Percentiles rank a stretch among this genome's conserved stretches.
Evolutionary conservation across 2,113 vertebrate genomes (phyloP).

Genomic region (Bothrops jararaca): DNA sequence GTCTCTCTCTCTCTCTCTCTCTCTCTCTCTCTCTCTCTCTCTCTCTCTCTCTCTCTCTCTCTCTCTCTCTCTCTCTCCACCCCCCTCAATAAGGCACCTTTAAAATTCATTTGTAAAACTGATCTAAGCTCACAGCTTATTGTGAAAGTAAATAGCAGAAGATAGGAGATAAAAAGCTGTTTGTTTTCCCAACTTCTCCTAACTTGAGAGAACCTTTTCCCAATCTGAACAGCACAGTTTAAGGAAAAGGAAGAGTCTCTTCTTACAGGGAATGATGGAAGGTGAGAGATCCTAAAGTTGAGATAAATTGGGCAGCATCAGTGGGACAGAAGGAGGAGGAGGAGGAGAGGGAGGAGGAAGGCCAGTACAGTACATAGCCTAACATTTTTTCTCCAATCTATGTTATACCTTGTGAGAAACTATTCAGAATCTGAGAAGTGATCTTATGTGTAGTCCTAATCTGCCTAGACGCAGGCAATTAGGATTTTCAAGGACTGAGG

Average conservation of each 20-base stretch:
- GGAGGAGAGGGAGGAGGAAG: conserved; percentile 20
- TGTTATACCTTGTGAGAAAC: not conserved
- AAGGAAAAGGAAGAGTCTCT: conserved; percentile 55
- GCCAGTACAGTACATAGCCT: not conserved
- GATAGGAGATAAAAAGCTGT: conserved; percentile 59
- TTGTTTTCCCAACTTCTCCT: conserved; percentile 40
- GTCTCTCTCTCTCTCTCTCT: not conserved
- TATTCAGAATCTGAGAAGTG: not conserved
- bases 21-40: not conserved
- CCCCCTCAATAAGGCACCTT: conserved; percentile 40
- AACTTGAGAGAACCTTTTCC: conserved; percentile 24
- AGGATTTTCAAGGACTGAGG: not conserved
- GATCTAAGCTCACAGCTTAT: conserved; percentile 49
- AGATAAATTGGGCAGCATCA: conserved; percentile 39
- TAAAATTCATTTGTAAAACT: conserved; percentile 36
- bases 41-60: not conserved
- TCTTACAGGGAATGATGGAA: not conserved
- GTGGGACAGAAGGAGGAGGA: conserved; percentile 39
- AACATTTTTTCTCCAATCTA: not conserved
- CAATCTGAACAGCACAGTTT: conserved; percentile 53
- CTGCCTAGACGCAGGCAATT: not conserved
- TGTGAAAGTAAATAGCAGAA: conserved; percentile 40
- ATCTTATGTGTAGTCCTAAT: not conserved
- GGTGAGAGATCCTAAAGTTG: not conserved
- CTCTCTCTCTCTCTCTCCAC: not conserved